Percentiles rank a stretch among this genome's conserved stretches.
These are phyloP conservation scores for Conus betulinus DNA, from an alignment of 1,140 invertebrate species.

Conservation along the genomic window DNA sequence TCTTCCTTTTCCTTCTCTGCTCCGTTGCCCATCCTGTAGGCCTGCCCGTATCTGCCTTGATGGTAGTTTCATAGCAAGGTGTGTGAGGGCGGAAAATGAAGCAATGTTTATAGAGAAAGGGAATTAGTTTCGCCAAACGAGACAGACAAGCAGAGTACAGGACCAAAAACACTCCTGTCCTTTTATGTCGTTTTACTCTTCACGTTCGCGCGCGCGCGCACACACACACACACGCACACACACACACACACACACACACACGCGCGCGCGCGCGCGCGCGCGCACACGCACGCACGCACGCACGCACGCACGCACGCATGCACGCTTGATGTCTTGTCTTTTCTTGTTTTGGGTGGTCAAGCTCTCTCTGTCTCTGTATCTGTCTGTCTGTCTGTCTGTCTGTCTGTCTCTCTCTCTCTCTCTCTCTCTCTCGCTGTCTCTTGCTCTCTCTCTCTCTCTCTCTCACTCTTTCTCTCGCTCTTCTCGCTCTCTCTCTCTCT, in stretches of 20 bases:
- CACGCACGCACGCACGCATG: background rate
- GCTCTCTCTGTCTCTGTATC: background rate
- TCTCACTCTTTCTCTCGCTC: background rate
- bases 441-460: background rate
- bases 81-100: too few species aligned
- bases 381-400: background rate
- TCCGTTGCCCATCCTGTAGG: too few species aligned
- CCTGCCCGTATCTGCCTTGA: too few species aligned
- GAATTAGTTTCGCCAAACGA: too few species aligned
- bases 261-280: background rate
- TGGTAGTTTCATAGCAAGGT: too few species aligned
- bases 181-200: too few species aligned
- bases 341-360: too few species aligned
- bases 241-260: too few species aligned
- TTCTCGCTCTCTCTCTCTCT: background rate
- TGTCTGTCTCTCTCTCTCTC: background rate
- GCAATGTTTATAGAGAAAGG: too few species aligned
- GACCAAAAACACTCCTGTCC: too few species aligned
- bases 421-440: background rate
- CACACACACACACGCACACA: background rate
- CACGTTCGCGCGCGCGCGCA: background rate
- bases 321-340: background rate
- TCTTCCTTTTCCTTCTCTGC: too few species aligned
- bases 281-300: background rate
- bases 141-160: too few species aligned